Base-by-base conservation (phyloP, 2,888 invertebrate genomes). In the Cactoblastis cactorum region DNA sequence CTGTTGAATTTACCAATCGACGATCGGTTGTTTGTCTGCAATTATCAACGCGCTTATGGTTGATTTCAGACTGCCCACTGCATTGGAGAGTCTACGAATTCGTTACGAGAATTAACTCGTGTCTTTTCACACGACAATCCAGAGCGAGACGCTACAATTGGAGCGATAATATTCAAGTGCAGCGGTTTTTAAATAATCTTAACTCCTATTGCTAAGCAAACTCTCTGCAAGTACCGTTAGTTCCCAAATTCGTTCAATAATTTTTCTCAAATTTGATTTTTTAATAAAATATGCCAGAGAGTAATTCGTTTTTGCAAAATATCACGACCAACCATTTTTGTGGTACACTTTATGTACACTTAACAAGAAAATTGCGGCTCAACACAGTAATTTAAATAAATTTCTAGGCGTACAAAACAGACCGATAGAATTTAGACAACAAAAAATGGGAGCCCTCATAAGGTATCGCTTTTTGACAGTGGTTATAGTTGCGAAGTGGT, bases 101-200 rank as follows among this genome's bases (percentile, higher is more conserved):
- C 61, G 77, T 67, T 66, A 69, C 74, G 76, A 74, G 69, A 71
- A 71, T 74, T 76, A 69, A 60, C 65, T 68, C 69, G 72, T 32
- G 12, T 73, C 69, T 75, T 74, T 87, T 87, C 86, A 80, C 88
- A 87, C 84, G 84, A 75, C 71, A 76, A 85, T 88, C 82, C 79
- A 80, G 80, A 83, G 74, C 87, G 80, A 70, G 75, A 81, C 80
- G 72, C 59, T 61, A 59, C 71, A 86, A 87, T 77, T 88, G 67
- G 88, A 87, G 82, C 88, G 86, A 63, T 70, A 82, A 85, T 83
- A 80, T 78, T 77, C 67, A 71, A 80, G 78, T 78, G 74, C 67
- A 78, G 80, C 74, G 71, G 77, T 79, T 83, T 74, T 70, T 52
- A 63, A 64, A 65, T 67, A 62, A 61, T 65, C 63, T 66, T n/a